These are phyloP conservation scores for Arvicanthis niloticus DNA, from an alignment of 2,113 vertebrate species.

Conservation along the genomic window DNA sequence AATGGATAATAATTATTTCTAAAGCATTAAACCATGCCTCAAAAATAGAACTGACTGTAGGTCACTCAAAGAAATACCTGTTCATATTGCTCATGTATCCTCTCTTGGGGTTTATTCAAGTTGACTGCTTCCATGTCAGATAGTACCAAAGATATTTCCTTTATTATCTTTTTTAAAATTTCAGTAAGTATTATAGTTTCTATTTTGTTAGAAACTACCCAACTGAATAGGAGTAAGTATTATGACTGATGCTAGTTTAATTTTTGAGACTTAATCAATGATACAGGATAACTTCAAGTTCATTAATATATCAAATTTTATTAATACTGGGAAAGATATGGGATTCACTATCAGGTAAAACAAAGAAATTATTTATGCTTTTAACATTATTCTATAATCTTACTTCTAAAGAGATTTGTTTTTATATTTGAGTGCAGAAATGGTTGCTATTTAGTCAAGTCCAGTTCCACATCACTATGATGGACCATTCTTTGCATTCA, in stretches of 20 bases:
- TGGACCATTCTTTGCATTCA: not conserved
- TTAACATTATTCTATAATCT: not conserved
- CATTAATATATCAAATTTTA: not conserved
- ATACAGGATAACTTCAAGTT: not conserved
- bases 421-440: not conserved
- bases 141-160: not conserved
- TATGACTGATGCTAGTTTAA: not conserved
- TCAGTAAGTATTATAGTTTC: not conserved
- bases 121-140: not conserved
- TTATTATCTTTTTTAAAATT: not conserved
- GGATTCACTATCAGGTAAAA: not conserved
- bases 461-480: no score
- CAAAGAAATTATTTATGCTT: not conserved
- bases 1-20: not conserved
- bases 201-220: not conserved
- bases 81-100: not conserved
- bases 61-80: not conserved
- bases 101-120: not conserved
- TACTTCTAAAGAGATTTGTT: not conserved
- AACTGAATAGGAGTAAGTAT: fast-evolving
- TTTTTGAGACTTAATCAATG: not conserved
- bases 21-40: not conserved
- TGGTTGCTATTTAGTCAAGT: not conserved
- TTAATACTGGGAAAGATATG: not conserved
- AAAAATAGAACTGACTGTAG: not conserved